Base-by-base conservation (phyloP, 2,797 vertebrate species). In the Epinephelus malabaricus region DNA sequence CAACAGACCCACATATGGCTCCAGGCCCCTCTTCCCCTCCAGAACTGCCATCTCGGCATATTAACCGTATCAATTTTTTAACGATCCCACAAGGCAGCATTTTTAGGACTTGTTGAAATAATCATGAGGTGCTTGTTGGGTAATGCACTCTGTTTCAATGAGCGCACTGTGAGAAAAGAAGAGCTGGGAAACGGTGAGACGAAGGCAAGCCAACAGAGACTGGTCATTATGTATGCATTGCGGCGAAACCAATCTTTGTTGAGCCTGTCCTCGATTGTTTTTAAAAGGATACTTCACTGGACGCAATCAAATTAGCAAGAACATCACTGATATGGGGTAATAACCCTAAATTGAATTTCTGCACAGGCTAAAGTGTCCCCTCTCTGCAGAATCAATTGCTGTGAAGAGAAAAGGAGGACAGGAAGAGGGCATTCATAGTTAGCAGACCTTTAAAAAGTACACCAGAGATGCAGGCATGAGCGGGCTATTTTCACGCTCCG, bases 301-400 rank as follows among this genome's bases (percentile, higher is more conserved):
- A 92, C 88, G 75, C 91, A 94, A 94, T 93, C 93, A 94, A 94
- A 95, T 95, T 95, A 95, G 91, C 91, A 92, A 92, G 91, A 94
- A 92, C 93, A 95, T 94, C 94, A 90, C 82, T 92, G 93, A 95
- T 93, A 94, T 86, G 82, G 92, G 86, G 89, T 95, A 94, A 95
- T 95, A 92, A 92, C 92, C 93, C 90, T 89, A 93, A 94, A 95
- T 94, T 93, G 92, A 94, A 95, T 95, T 94, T 92, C 85, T 86
- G 91, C 88, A 82, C 86, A 81, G 77, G 75, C 89, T 89, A 89
- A 94, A 94, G 89, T 87, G 84, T 90, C 84, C 88, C 89, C 89
- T 89, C 89, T 90, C 88, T 82, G 77, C 86, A 90, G 81, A 94
- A 94, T 94, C 92, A 94, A 93, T 92, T 92, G 91, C 89, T 92